Evolutionary conservation across 2,888 invertebrate genomes (phyloP), one percentile per base, ranked within the genome.

Genomic region (Eudasyphora cyanicolor): DNA sequence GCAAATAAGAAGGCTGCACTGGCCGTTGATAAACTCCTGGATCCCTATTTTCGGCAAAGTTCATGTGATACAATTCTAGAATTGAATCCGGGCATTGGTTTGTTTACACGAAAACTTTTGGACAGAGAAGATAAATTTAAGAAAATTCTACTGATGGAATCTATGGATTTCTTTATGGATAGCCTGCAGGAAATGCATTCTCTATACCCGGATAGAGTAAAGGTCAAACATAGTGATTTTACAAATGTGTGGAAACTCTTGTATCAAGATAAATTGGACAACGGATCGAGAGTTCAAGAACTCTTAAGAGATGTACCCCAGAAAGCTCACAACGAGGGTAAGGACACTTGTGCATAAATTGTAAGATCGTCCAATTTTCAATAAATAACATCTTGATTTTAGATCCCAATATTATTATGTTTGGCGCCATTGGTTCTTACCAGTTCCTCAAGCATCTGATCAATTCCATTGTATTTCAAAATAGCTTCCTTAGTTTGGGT

Each of bases 61-160:
- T 60, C 78, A 12, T 87, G 88, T 54, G 87, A 89, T 17, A 88
- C 89, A 0, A 85, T 91, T 2, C 29, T 95, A n/a, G 96, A 96
- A 92, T 92, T 95, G 0, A 95, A 95, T 91, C 95, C 96, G 0
- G 96, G 96, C 0, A 91, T 94, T 54, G 95, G 96, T 0, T 90
- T 94, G 21, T 90, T 96, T 69, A 95, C 95, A 1, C 85, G 87
- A 0, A 90, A 93, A 85, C 93, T 95, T 86, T 89, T 96, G 38
- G 89, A 96, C 4, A 88, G 93, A 7, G 90, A 89, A 85, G 85
- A 86, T 19, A 82, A 87, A 54, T 90, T 94, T 29, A 92, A 93
- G 8, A 90, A 92, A 62, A 91, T 96, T 14, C 91, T 94, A 81
- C 88, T 95, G 79, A 94, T 94, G 88, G 96, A 96, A 91, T 87